These are phyloP conservation scores for Acanthosepion esculentum DNA, from an alignment of 2,888 invertebrate genomes.

Conservation along the genomic window DNA sequence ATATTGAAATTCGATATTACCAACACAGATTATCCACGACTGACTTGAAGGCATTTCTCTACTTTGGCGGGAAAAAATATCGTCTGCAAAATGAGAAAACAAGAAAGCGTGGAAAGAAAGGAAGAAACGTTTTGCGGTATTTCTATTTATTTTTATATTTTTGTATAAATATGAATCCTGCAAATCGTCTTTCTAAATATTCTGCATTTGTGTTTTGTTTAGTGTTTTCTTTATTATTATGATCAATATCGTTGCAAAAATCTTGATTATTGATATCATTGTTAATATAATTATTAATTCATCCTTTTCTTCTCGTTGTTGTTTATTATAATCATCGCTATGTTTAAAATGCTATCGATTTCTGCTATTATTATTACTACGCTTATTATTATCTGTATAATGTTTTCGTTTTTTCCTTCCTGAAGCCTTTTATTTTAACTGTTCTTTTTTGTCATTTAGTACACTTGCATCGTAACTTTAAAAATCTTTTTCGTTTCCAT, in stretches of 20 bases:
- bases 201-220: neutral
- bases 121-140: neutral
- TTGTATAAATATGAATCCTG: neutral
- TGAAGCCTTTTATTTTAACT: too few relatives aligned
- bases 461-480: too few relatives aligned
- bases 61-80: neutral
- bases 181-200: neutral
- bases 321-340: neutral
- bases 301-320: neutral
- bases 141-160: neutral
- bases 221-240: neutral
- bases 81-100: neutral
- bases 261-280: neutral
- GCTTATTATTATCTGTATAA: neutral
- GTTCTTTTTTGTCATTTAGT: too few relatives aligned
- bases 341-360: neutral
- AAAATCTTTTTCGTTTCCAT: too few relatives aligned
- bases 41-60: slow-evolving; percentile 21
- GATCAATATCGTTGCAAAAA: neutral
- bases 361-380: neutral
- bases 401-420: too few relatives aligned
- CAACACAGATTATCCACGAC: neutral
- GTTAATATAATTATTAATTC: slow-evolving; percentile 11
- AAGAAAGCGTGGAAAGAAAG: neutral
- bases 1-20: slow-evolving; percentile 12